A percentile compares a stretch with the other conserved stretches of the same genome.
These are phyloP conservation scores for Cryptoleucopteryx plumbea DNA, from an alignment of 2,113 vertebrate genomes.

Conservation along the genomic window DNA sequence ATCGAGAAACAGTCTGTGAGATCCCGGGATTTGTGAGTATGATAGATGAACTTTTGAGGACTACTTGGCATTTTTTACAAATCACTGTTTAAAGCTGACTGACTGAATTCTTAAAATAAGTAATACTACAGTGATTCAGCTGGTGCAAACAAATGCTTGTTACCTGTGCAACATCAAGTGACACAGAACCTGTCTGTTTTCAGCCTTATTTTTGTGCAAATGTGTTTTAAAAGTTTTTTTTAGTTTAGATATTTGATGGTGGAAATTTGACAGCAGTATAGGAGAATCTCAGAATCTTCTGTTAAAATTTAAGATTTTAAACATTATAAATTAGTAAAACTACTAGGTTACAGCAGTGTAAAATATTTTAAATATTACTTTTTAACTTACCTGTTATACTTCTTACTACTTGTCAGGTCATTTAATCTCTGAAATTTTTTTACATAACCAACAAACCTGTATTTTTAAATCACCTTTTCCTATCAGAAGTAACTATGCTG, in stretches of 20 bases:
- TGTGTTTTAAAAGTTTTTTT: background rate
- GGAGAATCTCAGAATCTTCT: background rate
- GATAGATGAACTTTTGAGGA: background rate
- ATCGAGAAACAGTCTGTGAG: slow-evolving; percentile 91
- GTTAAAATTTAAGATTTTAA: background rate
- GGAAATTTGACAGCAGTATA: background rate
- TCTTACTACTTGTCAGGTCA: background rate
- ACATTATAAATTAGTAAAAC: background rate
- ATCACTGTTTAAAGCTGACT: background rate
- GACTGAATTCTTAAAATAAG: background rate
- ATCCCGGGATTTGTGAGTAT: slow-evolving; percentile 94
- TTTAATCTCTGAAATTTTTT: background rate
- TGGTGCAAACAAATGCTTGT: background rate
- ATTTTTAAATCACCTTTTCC: background rate
- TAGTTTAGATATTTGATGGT: background rate
- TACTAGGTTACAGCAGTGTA: background rate
- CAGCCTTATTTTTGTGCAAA: background rate
- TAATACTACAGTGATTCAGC: background rate
- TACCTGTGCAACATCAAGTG: background rate
- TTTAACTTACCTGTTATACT: background rate
- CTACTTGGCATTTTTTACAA: background rate
- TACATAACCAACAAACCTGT: background rate
- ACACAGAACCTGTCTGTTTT: background rate
- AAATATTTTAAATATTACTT: background rate
- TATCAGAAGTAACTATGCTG: background rate